A percentile compares a stretch with the other conserved stretches of the same genome.
phyloP scores from a whole-genome alignment of 92 coral and sea anemone genomes.

The Zoanthus sansibaricus region DNA sequence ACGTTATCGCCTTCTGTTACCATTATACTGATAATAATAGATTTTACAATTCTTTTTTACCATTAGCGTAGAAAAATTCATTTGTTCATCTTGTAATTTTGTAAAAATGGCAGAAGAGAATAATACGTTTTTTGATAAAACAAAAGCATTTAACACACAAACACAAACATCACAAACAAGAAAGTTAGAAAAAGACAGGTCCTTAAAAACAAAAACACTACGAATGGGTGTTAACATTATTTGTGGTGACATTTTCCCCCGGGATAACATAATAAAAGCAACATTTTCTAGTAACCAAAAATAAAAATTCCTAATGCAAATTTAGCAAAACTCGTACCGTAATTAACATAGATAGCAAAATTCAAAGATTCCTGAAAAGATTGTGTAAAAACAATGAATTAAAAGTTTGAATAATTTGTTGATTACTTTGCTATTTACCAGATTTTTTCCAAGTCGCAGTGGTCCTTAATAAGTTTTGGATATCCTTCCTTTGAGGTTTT shows the following conservation, averaged over 20 bases:
- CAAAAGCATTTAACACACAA: slow-evolving; percentile 22
- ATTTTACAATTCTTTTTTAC: slow-evolving; percentile 15
- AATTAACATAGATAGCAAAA: slow-evolving; percentile 2
- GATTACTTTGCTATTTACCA: slow-evolving; percentile 9
- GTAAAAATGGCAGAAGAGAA: slow-evolving; percentile 8
- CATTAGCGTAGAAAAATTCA: slow-evolving; percentile 19
- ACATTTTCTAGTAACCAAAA: neutral
- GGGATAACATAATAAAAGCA: slow-evolving; percentile 3
- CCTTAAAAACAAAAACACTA: slow-evolving; percentile 4
- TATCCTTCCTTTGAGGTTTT: slow-evolving; percentile 8
- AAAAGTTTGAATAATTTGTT: neutral
- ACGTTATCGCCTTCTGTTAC: too few species aligned
- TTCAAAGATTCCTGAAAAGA: neutral
- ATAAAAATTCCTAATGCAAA: slow-evolving; percentile 10
- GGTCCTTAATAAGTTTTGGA: slow-evolving; percentile 7
- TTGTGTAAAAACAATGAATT: neutral
- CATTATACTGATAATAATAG: neutral
- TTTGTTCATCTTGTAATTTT: slow-evolving; percentile 24
- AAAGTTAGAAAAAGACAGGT: neutral
- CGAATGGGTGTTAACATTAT: neutral
- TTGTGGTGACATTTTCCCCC: slow-evolving; percentile 18
- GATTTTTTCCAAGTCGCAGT: slow-evolving; percentile 17
- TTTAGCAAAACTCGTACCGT: neutral
- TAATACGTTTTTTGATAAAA: slow-evolving; percentile 8
- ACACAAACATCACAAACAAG: slow-evolving; percentile 15